Base-by-base conservation (phyloP, 2,888 invertebrate genomes). In the Spisula subtruncata region DNA sequence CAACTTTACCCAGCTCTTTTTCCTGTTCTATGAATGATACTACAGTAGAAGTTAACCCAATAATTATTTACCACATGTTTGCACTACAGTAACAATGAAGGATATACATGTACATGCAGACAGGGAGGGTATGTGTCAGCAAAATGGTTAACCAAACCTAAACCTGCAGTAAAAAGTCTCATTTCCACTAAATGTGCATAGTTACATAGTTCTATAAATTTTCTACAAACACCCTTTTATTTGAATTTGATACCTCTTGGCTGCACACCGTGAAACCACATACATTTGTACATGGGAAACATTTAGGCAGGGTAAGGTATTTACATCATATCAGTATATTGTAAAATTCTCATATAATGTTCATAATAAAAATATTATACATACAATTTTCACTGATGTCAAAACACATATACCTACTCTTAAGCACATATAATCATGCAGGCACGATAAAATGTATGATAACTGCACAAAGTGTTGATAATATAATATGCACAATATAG, bases 261-360 rank as follows among this genome's bases (percentile, higher is more conserved):
- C 25, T n/a, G n/a, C 25, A 66, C n/a, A 60, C 60, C 60, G n/a
- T 60, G 60, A 60, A 60, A 60, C 60, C 60, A 60, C 60, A 60
- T 60, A 5, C 41, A n/a, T 41, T 41, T 41, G 41, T 41, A 60
- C 25, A 25, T n/a, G 25, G 25, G 60, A 60, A 60, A 60, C 20
- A 20, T n/a, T 8, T 25, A 20, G 4, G 60, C 1, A 60, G n/a
- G 5, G 12, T 66, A 5, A 66, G 12, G 25, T 66, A 66, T 25
- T 66, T 56, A 4, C 18, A 41, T 41, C 41, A 41, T 41, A 56
- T 20, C 56, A 14, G 56, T 56, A 25, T 66, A 25, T 25, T 66
- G 25, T 25, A 66, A n/a, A 25, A 66, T 25, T 66, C 25, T 66
- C 60, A 66, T 66, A 66, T 60, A 60, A 18, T 20, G 20, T 54